Percentiles rank a stretch among this genome's conserved stretches.
These are phyloP conservation scores for Zoanthus sansibaricus DNA, from an alignment of 92 coral and sea anemone species.

Conservation along the genomic window DNA sequence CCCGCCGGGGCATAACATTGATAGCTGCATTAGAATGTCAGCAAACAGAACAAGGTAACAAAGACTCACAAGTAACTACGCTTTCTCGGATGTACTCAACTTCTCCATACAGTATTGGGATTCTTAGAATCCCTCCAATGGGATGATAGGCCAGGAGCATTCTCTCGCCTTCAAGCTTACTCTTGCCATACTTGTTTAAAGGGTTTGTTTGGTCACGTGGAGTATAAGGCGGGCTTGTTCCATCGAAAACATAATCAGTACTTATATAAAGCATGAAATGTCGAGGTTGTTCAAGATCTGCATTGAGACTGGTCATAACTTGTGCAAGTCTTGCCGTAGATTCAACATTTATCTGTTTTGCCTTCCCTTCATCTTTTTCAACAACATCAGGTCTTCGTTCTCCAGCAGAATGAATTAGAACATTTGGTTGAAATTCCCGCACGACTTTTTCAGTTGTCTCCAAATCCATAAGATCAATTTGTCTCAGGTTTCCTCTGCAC, in stretches of 20 bases:
- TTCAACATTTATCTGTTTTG: slow-evolving; percentile 72
- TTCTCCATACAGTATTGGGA: slow-evolving; percentile 89
- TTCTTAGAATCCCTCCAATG: slow-evolving; percentile 75
- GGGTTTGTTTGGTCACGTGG: slow-evolving; percentile 85
- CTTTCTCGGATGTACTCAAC: slow-evolving; percentile 85
- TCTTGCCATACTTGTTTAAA: slow-evolving; percentile 84
- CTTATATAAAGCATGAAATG: slow-evolving; percentile 90
- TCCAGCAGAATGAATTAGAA: slow-evolving; percentile 83
- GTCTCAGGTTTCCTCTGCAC: slow-evolving; percentile 66
- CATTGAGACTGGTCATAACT: slow-evolving; percentile 71
- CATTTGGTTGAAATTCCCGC: slow-evolving; percentile 77
- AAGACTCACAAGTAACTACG: slow-evolving; percentile 78
- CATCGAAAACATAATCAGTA: slow-evolving; percentile 94
- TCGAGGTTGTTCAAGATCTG: slow-evolving; percentile 50
- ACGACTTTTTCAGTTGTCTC: slow-evolving; percentile 78
- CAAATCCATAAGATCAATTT: slow-evolving; percentile 79
- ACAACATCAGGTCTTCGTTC: slow-evolving; percentile 90
- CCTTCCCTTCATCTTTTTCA: slow-evolving; percentile 74
- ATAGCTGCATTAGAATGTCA: neutral
- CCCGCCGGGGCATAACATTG: neutral
- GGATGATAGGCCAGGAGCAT: slow-evolving; percentile 60
- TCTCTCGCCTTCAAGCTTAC: slow-evolving; percentile 81
- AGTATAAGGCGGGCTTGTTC: slow-evolving; percentile 79
- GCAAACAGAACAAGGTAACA: neutral
- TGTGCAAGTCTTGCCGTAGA: slow-evolving; percentile 72